These are phyloP conservation scores for Propithecus deckenii DNA, from an alignment of 2,797 vertebrate species.

Conservation along the genomic window DNA sequence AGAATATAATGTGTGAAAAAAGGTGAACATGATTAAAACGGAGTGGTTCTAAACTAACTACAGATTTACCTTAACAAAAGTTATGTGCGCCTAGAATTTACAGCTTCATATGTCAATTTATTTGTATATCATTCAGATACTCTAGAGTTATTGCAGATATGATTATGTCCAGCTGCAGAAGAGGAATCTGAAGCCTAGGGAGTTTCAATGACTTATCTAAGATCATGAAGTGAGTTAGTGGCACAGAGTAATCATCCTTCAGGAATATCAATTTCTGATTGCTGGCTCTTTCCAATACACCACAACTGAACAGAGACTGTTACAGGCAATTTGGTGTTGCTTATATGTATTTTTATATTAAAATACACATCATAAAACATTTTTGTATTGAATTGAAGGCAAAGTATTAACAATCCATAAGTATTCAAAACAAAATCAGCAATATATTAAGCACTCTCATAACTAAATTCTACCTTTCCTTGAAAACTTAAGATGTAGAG, in stretches of 20 bases:
- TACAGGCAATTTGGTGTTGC: neutral
- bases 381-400: constrained; percentile 6
- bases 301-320: neutral
- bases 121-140: neutral
- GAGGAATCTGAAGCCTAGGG: neutral
- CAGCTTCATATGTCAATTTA: neutral
- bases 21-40: neutral
- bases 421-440: neutral
- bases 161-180: neutral
- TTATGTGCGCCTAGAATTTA: neutral
- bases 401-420: neutral
- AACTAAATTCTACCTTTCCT: neutral
- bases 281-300: neutral
- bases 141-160: neutral
- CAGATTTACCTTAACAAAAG: constrained; percentile 31
- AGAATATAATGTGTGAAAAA: neutral
- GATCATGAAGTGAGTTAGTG: neutral
- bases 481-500: neutral
- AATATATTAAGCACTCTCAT: neutral
- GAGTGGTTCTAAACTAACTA: constrained; percentile 26
- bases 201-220: constrained; percentile 8
- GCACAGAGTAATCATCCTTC: neutral
- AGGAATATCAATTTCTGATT: constrained; percentile 26
- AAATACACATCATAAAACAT: constrained; percentile 13
- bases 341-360: neutral